Base-by-base conservation (phyloP, 1,140 invertebrate genomes). In the Hyles euphorbiae region DNA sequence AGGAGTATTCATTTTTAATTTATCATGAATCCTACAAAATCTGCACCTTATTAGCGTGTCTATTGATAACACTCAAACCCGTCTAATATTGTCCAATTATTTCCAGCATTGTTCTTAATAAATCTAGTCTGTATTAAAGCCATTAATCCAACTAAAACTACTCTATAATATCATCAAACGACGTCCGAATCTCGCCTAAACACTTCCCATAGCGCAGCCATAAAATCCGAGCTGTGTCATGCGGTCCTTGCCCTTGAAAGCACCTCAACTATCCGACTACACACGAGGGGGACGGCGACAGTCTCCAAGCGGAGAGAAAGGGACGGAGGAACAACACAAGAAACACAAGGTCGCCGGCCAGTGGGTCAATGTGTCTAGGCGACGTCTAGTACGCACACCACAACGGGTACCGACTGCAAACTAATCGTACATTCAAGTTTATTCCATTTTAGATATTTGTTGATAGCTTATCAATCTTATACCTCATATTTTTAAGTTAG, bases 281-380 rank as follows among this genome's bases (percentile, higher is more conserved):
- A 58, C 57, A 70, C 48, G 74, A 76, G 53, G 3, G 67, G 64
- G 68, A 76, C 43, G 48, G 57, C 3, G 5, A 44, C 11, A 67
- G 33, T 56, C 48, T 49, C 47, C 44, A 58, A 10, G 33, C 33
- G 6, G 77, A 60, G 72, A 10, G 78, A 87, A 64, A 8, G 78
- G 59, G 82, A 85, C 58, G 70, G 63, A 62, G 68, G 59, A 78
- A 83, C 60, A 85, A 85, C 84, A 83, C 83, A 87, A 87, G 84
- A 87, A 83, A 81, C 55, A 69, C 78, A 81, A 87, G 79, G 84
- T 80, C 80, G 74, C 62, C 77, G 81, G 83, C 63, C 81, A 84
- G 72, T 85, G 76, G 82, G 82, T 85, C 82, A 87, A 60, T 60
- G 50, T 67, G 84, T 87, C 84, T 87, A 87, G 84, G 71, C 80